phyloP scores from a whole-genome alignment of 2,797 vertebrate genomes.

The Setipinna tenuifilis region DNA sequence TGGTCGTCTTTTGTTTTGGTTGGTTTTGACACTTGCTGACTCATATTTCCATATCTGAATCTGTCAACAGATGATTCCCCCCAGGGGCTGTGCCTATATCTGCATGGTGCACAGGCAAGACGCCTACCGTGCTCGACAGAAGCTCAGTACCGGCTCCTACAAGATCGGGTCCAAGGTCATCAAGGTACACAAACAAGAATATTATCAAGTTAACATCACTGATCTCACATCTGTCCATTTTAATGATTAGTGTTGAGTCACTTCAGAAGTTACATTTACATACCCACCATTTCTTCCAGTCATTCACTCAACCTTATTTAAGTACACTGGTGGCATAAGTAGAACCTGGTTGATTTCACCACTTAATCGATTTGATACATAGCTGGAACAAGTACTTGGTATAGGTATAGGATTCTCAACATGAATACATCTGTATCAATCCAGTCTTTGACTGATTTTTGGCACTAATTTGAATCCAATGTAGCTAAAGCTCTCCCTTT shows the following conservation, averaged over 20 bases:
- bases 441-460: neutral
- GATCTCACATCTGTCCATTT: neutral
- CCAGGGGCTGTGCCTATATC: slow-evolving; percentile 97
- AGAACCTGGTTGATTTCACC: too few species aligned
- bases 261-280: too few species aligned
- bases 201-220: slow-evolving; percentile 16
- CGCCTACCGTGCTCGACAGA: slow-evolving; percentile 92
- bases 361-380: too few species aligned
- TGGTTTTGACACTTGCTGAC: slow-evolving; percentile 32
- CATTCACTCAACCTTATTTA: slow-evolving; percentile 32
- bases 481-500: neutral
- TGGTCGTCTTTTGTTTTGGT: slow-evolving; percentile 15
- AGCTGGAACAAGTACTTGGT: too few species aligned
- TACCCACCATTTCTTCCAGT: too few species aligned
- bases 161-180: slow-evolving; percentile 99
- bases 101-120: slow-evolving; percentile 99
- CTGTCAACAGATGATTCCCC: slow-evolving; percentile 91
- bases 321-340: too few species aligned
- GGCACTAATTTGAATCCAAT: neutral
- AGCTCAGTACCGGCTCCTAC: slow-evolving; percentile 93
- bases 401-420: too few species aligned
- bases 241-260: too few species aligned
- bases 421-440: neutral
- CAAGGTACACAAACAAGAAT: slow-evolving; percentile 78
- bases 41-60: slow-evolving; percentile 10